Evolutionary conservation across 2,888 invertebrate species (phyloP), one percentile per base, ranked within the genome.

Genomic region (Cataglyphis cursor): DNA sequence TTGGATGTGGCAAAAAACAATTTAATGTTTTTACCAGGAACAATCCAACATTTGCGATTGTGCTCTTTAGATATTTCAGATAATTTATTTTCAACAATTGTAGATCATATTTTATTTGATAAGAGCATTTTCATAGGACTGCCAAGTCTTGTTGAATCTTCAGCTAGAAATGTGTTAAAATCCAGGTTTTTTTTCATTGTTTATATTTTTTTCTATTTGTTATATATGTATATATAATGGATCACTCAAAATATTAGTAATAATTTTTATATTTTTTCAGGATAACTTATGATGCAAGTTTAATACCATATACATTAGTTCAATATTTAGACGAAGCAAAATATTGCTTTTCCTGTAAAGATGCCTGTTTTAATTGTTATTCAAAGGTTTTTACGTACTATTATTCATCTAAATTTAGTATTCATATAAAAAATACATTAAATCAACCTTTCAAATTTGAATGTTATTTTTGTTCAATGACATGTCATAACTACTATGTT

Each of bases 291-390:
- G 95, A 96, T 82, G 94, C 96, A 24, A 96, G 96, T 73, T 95
- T 95, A 44, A 95, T 97, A 90, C 97, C 97, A 0, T 92, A 92
- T 82, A 96, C 96, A 5, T 92, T 97, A 76, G 96, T 96, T 0
- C 94, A 96, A 66, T 96, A 96, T 92, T 93, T 97, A 88, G 96
- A 97, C 90, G 93, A 95, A 91, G 96, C 96, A 0, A 95, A 96
- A 88, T 96, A 96, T 93, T 97, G 97, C n/a, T 8, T 28, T 93
- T 92, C 96, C 0, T 97, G 97, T 93, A 96, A 97, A 0, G 93
- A 92, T 62, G 95, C 96, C 24, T 96, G 94, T 83, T 94, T 95
- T 70, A 85, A 92, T 62, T 83, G 66, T 68, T 92, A 85, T 31
- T 64, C 90, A 44, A 91, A 87, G 68, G 87, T 87, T 66, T 74